Conservation (phyloP, 2,113 vertebrate species). For the Sardina pilchardus region DNA sequence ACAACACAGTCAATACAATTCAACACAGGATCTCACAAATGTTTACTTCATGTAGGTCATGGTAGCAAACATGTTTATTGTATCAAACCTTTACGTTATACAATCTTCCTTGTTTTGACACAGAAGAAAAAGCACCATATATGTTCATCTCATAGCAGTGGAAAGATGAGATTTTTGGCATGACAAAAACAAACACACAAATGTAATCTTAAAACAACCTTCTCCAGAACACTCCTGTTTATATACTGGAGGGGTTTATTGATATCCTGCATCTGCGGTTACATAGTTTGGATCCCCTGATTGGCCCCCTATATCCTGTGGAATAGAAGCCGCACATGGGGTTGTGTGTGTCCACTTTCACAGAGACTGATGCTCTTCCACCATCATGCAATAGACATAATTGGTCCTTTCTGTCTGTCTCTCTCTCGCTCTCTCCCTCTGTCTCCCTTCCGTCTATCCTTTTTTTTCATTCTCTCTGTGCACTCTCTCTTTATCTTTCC, state of each 20-base stretch:
- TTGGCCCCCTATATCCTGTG: conserved; percentile 54
- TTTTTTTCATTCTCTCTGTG: conserved; percentile 15
- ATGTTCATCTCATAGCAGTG: conserved; percentile 45
- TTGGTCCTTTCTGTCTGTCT: conserved; percentile 43
- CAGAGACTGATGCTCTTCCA: conserved; percentile 55
- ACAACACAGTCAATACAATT: background rate
- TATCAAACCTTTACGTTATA: background rate
- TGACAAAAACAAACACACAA: conserved; percentile 42
- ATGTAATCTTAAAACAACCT: conserved; percentile 57
- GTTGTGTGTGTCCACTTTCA: conserved; percentile 48
- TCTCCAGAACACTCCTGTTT: conserved; percentile 34
- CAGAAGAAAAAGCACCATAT: conserved; percentile 40
- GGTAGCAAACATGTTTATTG: background rate
- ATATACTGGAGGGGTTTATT: conserved; percentile 37
- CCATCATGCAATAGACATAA: conserved; percentile 56
- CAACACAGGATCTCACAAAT: background rate
- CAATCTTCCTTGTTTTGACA: background rate
- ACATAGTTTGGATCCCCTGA: conserved; percentile 59
- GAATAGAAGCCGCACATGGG: conserved; percentile 24
- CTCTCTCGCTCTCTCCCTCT: conserved; percentile 39
- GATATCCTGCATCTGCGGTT: conserved; percentile 52
- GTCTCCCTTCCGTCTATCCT: conserved; percentile 30
- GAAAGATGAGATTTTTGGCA: conserved; percentile 39
- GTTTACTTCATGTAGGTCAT: background rate
- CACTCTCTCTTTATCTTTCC: conserved; percentile 15